Conservation (phyloP, 2,888 invertebrate species). For the Eledona agricola region DNA sequence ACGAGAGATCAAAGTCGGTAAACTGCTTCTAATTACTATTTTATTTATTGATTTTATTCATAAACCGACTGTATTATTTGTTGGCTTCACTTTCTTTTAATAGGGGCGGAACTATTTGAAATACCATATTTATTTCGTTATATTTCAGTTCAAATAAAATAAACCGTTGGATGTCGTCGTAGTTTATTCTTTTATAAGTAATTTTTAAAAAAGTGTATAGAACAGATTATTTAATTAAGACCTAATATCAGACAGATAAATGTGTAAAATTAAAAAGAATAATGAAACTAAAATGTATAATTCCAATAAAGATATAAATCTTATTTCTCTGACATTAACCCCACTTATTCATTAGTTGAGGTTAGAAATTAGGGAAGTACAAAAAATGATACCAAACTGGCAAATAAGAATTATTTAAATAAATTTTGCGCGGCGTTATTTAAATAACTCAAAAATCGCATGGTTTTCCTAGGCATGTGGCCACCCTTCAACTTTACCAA, state of each 20-base stretch:
- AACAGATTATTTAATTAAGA: conserved; percentile 10
- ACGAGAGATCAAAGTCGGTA: neutral
- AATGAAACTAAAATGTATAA: conserved; percentile 21
- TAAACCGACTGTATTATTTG: conserved; percentile 2
- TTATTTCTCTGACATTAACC: too few species aligned
- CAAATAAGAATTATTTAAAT: too few species aligned
- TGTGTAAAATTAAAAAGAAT: conserved; percentile 18
- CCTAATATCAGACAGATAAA: conserved; percentile 18
- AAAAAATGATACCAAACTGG: too few species aligned
- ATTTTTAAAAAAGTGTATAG: conserved; percentile 16
- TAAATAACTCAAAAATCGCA: too few species aligned
- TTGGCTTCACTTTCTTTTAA: conserved; percentile 3
- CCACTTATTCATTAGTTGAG: too few species aligned
- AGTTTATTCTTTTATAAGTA: conserved; percentile 12
- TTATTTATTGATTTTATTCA: conserved; percentile 5
- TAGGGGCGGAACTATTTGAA: neutral
- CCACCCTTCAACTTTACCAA: too few species aligned
- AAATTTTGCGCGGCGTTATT: too few species aligned
- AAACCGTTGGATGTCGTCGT: conserved; percentile 10
- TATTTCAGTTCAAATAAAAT: conserved; percentile 12
- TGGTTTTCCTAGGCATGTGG: too few species aligned
- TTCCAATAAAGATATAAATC: conserved; percentile 19
- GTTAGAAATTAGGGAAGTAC: too few species aligned
- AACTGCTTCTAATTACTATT: conserved; percentile 12
- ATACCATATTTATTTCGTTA: conserved; percentile 9